These are phyloP conservation scores for Trilocha varians DNA, from an alignment of 2,888 invertebrate species.

Conservation along the genomic window DNA sequence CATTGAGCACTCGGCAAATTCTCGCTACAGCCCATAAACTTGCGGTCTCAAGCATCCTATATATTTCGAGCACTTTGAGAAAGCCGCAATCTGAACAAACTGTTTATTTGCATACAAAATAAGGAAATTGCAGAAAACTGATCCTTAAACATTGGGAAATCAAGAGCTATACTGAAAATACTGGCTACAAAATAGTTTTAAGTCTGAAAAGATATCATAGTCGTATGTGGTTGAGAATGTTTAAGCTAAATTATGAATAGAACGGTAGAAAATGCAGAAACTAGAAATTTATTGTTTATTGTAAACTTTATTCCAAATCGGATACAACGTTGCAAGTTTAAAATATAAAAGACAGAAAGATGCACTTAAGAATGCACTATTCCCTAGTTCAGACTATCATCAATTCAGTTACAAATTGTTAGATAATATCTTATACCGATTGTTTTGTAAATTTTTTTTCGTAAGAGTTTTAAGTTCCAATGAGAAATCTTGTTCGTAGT, in stretches of 20 bases:
- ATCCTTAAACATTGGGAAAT: not conserved
- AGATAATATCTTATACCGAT: no score
- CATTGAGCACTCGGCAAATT: conserved; percentile 1
- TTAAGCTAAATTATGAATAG: not conserved
- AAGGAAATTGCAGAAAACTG: not conserved
- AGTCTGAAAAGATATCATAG: not conserved
- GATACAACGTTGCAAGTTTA: no score
- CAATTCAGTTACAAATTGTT: not conserved
- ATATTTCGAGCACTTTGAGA: not conserved
- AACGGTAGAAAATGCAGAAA: not conserved
- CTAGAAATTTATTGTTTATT: not conserved
- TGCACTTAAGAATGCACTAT: conserved; percentile 1
- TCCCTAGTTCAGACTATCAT: not conserved
- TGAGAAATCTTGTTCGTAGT: conserved; percentile 64
- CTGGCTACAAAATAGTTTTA: not conserved
- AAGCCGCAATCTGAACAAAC: not conserved
- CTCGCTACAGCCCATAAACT: conserved; percentile 1
- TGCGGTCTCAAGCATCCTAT: conserved; percentile 1
- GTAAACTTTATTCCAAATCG: no score
- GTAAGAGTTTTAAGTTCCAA: conserved; percentile 63
- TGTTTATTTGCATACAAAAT: not conserved
- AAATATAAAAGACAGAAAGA: conserved; percentile 14
- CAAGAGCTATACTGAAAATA: not conserved
- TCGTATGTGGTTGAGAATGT: not conserved
- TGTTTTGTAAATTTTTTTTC: no score